Percentiles rank a stretch among this genome's conserved stretches.
Conservation (phyloP, 2,797 vertebrate genomes). For the Ptychobarbus kaznakovi region DNA sequence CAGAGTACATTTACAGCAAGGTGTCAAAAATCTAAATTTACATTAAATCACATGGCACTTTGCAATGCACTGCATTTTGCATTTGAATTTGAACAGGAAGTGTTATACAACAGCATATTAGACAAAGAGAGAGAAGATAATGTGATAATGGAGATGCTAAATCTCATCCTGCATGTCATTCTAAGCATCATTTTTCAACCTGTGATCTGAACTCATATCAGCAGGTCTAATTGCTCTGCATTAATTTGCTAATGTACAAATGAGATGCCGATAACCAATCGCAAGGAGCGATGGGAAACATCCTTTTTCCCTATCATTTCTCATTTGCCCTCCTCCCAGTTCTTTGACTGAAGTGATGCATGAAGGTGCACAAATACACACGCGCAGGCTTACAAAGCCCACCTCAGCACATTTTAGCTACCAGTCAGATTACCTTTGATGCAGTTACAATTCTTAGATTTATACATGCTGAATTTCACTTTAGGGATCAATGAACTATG, state of each 20-base stretch:
- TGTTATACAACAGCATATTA: not conserved
- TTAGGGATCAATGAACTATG: constrained; percentile 29
- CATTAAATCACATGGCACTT: not conserved
- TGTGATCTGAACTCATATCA: not conserved
- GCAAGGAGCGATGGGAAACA: constrained; percentile 11
- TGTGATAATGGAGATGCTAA: constrained; percentile 5
- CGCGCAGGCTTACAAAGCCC: not conserved
- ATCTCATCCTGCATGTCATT: not conserved
- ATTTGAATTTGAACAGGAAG: not conserved
- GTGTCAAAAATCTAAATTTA: not conserved
- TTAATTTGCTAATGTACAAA: not conserved
- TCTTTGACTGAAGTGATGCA: constrained; percentile 21
- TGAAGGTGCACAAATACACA: constrained; percentile 12
- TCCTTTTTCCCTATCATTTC: not conserved
- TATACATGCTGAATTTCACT: constrained; percentile 48
- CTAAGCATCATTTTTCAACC: not conserved
- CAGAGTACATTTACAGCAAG: constrained; percentile 2
- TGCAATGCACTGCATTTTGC: constrained; percentile 4
- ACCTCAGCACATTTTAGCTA: constrained; percentile 45
- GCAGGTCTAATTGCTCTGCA: not conserved
- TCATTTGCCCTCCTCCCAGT: constrained; percentile 3
- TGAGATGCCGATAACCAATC: constrained; percentile 20
- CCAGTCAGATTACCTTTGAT: constrained; percentile 36
- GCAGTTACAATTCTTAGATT: constrained; percentile 35
- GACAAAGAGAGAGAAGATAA: not conserved